Base-by-base conservation (phyloP, 2,888 invertebrate species). In the Coenonympha arcania region DNA sequence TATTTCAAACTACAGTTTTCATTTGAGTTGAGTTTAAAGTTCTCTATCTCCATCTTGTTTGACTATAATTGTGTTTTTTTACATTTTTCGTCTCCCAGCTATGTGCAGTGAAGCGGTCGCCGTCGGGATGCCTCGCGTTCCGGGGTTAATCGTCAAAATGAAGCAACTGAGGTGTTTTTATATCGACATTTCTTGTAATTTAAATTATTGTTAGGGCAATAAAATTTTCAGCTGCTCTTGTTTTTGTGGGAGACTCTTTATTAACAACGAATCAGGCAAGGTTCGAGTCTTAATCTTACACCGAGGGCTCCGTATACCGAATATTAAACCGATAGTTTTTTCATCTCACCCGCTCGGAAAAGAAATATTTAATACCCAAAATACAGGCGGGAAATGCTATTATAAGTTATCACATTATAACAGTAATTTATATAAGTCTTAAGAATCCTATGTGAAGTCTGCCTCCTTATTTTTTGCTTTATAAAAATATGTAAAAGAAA, bases 71-170 rank as follows among this genome's bases (percentile, higher is more conserved):
- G 39, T 39, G 11, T 31, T 48, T 44, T 48, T 54, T 39, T 20
- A 69, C 69, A 68, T 72, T 67, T 63, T 51, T 43, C 63, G 58
- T 54, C 39, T 19, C 52, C 50, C 58, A 70, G 71, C 66, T 76
- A 79, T 75, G 76, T 67, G 68, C 63, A 61, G 66, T 45, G 41
- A 52, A 49, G 42, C 37, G 26, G 45, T 45, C 36, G 49, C 26
- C 26, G 42, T 26, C 26, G 46, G 26, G 37, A 43, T 40, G 30
- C 49, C 49, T 4, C n/a, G 34, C 33, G 50, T 50, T 44, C 46
- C 30, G 28, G 20, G 42, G 34, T 50, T 42, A 39, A 37, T 50
- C 37, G 50, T 50, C 41, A 49, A n/a, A 52, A 52, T 49, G 44
- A 49, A 45, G 52, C 48, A 52, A 52, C 52, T 52, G 52, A 6